phyloP scores from a whole-genome alignment of 2,113 vertebrate species.

The Hemibates koningsi region DNA sequence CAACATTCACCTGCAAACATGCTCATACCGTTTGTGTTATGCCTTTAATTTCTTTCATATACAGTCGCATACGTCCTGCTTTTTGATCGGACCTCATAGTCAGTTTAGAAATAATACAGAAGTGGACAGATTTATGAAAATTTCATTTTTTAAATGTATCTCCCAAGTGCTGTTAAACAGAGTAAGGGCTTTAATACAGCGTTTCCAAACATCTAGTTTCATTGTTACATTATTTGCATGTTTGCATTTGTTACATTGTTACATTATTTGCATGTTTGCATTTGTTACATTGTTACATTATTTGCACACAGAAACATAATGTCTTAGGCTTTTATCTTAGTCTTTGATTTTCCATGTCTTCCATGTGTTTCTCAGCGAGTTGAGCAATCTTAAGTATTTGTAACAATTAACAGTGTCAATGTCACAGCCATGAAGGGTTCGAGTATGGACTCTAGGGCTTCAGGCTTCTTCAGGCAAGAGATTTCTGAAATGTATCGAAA shows the following conservation, averaged over 20 bases:
- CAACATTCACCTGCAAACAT: neutral
- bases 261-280: no score
- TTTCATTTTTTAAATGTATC: neutral
- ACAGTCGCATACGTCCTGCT: neutral
- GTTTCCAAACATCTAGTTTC: neutral
- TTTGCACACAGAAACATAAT: neutral
- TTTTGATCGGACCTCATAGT: neutral
- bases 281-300: neutral
- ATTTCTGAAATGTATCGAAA: rapidly evolving
- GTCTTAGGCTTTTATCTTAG: neutral
- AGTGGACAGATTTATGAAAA: neutral
- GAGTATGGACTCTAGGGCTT: neutral
- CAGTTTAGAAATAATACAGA: neutral
- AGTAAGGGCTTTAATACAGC: neutral
- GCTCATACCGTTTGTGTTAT: neutral
- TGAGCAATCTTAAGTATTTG: neutral
- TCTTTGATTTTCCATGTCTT: rapidly evolving
- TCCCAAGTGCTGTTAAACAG: neutral
- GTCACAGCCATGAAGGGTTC: neutral
- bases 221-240: no score
- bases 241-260: no score
- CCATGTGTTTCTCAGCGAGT: neutral
- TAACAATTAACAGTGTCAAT: neutral
- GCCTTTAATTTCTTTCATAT: neutral
- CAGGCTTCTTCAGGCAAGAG: neutral